phyloP scores from a whole-genome alignment of 2,113 vertebrate genomes.

The Hemibagrus wyckioides region DNA sequence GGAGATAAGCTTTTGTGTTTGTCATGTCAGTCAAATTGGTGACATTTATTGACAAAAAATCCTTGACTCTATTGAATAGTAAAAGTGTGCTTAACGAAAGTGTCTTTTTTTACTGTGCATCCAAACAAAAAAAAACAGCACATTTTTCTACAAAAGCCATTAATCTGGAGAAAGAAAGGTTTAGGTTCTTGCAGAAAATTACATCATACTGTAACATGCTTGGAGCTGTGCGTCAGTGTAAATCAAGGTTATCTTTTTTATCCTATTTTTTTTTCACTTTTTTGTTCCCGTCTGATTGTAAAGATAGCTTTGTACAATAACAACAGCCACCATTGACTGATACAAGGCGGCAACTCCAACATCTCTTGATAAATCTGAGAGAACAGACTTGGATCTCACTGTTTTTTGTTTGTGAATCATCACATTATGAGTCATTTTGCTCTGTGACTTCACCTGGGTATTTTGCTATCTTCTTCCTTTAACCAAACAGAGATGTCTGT shows the following conservation, averaged over 20 bases:
- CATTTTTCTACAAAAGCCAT: background rate
- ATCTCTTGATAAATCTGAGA: conserved; percentile 40
- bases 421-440: conserved; percentile 45
- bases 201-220: conserved; percentile 1
- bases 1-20: background rate
- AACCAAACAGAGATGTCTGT: conserved; percentile 2
- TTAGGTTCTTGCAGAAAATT: background rate
- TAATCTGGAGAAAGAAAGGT: background rate
- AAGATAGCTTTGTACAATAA: conserved; percentile 57
- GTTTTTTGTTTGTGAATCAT: conserved; percentile 55
- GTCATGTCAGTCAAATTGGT: background rate
- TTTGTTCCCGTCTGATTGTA: conserved; percentile 47
- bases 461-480: conserved; percentile 47
- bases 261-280: conserved; percentile 29
- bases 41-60: background rate
- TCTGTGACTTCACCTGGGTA: conserved; percentile 16
- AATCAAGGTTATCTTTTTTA: conserved; percentile 48
- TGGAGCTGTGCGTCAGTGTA: conserved; percentile 39
- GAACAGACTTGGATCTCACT: conserved; percentile 56
- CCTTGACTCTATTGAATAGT: background rate
- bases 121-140: background rate
- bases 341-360: conserved; percentile 51
- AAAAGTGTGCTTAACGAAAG: background rate
- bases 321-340: conserved; percentile 60
- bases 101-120: background rate